Conservation (phyloP, 2,888 invertebrate species). For the Chrysolina haemoptera region DNA sequence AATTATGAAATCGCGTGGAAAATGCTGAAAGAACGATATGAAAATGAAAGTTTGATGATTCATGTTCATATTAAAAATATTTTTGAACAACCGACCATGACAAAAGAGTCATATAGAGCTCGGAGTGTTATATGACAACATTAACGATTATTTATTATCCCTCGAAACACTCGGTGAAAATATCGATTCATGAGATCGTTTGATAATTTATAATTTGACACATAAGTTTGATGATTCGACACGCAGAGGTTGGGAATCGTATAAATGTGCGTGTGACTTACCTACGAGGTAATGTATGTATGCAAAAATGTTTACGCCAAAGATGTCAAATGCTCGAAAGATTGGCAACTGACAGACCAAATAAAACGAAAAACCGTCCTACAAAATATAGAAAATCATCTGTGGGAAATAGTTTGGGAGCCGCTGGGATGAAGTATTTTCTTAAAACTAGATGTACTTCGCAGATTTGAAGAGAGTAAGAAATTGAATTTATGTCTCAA, state of each 20-base stretch:
- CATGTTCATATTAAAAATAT: slow-evolving; percentile 33
- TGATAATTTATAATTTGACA: slow-evolving; percentile 21
- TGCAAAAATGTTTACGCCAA: slow-evolving; percentile 20
- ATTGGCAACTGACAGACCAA: slow-evolving; percentile 14
- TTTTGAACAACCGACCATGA: slow-evolving; percentile 7
- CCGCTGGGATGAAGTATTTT: slow-evolving; percentile 13
- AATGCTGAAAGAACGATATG: too few species aligned
- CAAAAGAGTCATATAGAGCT: slow-evolving; percentile 26
- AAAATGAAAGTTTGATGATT: slow-evolving; percentile 31
- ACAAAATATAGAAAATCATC: slow-evolving; percentile 12
- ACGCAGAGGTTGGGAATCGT: slow-evolving; percentile 31
- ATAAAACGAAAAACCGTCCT: too few species aligned
- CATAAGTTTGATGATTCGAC: slow-evolving; percentile 35
- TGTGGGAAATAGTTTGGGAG: too few species aligned
- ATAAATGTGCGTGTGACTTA: slow-evolving; percentile 19
- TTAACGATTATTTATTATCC: slow-evolving; percentile 30
- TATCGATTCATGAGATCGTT: slow-evolving; percentile 32
- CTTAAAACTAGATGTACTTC: not conserved
- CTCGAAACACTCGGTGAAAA: slow-evolving; percentile 32
- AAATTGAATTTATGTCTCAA: slow-evolving; percentile 18
- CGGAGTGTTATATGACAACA: slow-evolving; percentile 27
- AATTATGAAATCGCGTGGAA: slow-evolving; percentile 31
- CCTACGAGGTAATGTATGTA: slow-evolving; percentile 30
- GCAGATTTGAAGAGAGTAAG: slow-evolving; percentile 4
- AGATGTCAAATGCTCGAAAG: slow-evolving; percentile 33